These are phyloP conservation scores for Caenorhabditis wallacei DNA, from an alignment of 2,888 invertebrate species.

Conservation along the genomic window DNA sequence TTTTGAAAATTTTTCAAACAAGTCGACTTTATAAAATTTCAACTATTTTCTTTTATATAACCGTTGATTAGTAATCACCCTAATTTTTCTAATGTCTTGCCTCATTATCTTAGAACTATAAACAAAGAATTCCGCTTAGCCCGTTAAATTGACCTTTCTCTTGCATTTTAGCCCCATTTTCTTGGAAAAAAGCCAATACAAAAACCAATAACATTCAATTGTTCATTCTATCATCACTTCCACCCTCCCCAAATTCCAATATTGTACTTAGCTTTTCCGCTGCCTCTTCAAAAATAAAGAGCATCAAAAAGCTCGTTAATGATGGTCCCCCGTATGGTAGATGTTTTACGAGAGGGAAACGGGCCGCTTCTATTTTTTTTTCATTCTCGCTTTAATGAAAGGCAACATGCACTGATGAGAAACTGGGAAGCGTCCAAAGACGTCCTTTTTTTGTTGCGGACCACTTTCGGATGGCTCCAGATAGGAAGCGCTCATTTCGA, in stretches of 20 bases:
- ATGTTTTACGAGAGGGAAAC: slow-evolving; percentile 50
- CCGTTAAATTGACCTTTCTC: neutral
- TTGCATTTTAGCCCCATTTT: neutral
- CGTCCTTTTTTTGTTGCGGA: slow-evolving; percentile 21
- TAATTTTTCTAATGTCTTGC: no score
- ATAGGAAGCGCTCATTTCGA: slow-evolving; percentile 23
- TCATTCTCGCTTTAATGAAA: slow-evolving; percentile 52
- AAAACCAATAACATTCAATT: slow-evolving; percentile 18
- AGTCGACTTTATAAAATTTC: no score
- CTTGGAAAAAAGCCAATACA: slow-evolving; percentile 1
- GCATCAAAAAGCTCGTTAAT: slow-evolving; percentile 43
- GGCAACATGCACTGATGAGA: slow-evolving; percentile 56
- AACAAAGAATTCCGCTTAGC: neutral
- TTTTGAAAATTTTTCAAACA: no score
- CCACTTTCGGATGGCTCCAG: slow-evolving; percentile 14
- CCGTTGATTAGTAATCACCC: no score
- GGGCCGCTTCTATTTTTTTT: slow-evolving; percentile 17
- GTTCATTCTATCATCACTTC: neutral
- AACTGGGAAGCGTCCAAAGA: neutral
- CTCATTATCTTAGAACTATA: no score
- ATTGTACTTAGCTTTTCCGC: slow-evolving; percentile 11
- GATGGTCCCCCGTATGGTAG: slow-evolving; percentile 59
- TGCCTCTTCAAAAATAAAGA: slow-evolving; percentile 7
- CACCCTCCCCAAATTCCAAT: slow-evolving; percentile 8
- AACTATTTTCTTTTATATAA: no score